phyloP scores from a whole-genome alignment of 2,888 invertebrate genomes.

The Chalcosyrphus nemorum region DNA sequence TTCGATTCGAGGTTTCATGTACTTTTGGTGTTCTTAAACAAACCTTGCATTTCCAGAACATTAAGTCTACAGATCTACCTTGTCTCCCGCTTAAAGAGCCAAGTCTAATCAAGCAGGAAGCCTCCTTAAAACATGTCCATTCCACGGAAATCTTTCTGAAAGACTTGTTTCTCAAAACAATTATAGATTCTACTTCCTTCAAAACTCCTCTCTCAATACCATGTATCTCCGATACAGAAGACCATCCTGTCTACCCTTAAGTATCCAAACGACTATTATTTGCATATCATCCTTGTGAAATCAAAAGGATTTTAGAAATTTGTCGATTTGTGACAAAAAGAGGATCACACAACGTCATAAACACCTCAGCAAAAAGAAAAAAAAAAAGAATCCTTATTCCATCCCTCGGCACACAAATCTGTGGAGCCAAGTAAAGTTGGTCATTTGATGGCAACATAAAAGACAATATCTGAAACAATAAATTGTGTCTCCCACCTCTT shows the following conservation, averaged over 20 bases:
- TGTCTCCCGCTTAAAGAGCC: no score
- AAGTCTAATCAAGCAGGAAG: no score
- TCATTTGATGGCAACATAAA: conserved; percentile 73
- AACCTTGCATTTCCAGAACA: no score
- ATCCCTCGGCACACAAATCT: conserved; percentile 60
- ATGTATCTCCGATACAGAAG: not conserved
- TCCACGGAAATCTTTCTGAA: not conserved
- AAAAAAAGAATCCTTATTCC: conserved; percentile 12
- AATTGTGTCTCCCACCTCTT: conserved; percentile 70
- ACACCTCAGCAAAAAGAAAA: conserved; percentile 67
- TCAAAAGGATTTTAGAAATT: conserved; percentile 70
- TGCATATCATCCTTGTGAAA: conserved; percentile 63
- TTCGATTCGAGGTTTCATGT: no score
- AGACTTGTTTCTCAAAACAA: no score
- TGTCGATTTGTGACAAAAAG: conserved; percentile 71
- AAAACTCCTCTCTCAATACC: not conserved
- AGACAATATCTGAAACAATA: conserved; percentile 72
- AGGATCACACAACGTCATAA: conserved; percentile 70
- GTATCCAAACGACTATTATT: conserved; percentile 61
- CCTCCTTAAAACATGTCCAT: no score
- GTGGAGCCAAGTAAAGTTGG: conserved; percentile 58
- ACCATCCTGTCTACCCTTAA: conserved; percentile 33
- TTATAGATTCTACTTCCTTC: not conserved
- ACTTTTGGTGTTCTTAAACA: no score
- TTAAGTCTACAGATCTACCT: no score